phyloP scores from a whole-genome alignment of 2,888 invertebrate genomes.

The Camptogramma bilineatum region DNA sequence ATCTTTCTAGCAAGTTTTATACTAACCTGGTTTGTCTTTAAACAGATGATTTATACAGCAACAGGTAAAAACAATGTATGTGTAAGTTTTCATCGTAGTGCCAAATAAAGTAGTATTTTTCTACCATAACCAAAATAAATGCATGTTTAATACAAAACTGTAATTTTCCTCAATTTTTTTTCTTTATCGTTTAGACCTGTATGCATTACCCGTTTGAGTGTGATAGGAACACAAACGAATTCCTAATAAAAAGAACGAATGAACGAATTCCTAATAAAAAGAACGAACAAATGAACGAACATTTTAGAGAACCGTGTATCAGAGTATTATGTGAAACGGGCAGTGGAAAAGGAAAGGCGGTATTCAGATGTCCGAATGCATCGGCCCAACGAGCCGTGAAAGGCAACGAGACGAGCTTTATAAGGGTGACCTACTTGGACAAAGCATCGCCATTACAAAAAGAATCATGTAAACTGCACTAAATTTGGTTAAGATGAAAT shows the following conservation, averaged over 20 bases:
- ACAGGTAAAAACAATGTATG: too few species aligned
- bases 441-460: neutral
- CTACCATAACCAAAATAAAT: too few species aligned
- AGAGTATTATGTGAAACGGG: neutral
- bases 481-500: too few species aligned
- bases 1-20: too few species aligned
- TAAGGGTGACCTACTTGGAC: constrained; percentile 17
- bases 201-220: too few species aligned
- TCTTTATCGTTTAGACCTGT: too few species aligned
- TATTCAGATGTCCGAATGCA: constrained; percentile 23
- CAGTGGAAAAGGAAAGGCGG: constrained; percentile 8
- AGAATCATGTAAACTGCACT: neutral
- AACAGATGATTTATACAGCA: too few species aligned
- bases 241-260: neutral
- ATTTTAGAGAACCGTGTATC: neutral
- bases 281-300: neutral
- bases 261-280: neutral
- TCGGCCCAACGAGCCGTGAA: constrained; percentile 23
- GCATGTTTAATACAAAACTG: too few species aligned
- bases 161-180: too few species aligned
- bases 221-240: neutral
- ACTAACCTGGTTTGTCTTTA: too few species aligned
- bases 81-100: too few species aligned
- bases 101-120: too few species aligned
- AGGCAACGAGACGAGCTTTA: constrained; percentile 16